These are phyloP conservation scores for Plagodis dolabraria DNA, from an alignment of 2,888 invertebrate species.

Conservation along the genomic window DNA sequence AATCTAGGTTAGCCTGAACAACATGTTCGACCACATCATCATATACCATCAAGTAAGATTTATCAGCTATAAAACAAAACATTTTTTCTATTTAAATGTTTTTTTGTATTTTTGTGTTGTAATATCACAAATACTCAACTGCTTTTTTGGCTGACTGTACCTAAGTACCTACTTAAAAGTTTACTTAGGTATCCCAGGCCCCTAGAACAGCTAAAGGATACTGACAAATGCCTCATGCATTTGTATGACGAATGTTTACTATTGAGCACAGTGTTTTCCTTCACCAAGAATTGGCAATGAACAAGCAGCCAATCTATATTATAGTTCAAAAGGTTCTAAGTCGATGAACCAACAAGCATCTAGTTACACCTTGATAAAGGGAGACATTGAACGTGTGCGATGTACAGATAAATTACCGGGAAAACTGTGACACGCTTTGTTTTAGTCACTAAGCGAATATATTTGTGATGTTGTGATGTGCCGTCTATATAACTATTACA, in stretches of 20 bases:
- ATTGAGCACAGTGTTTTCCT: constrained; percentile 8
- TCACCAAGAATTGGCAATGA: not conserved
- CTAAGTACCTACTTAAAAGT: no score
- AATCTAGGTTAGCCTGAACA: no score
- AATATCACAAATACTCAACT: no score
- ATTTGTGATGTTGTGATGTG: not conserved
- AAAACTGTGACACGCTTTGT: not conserved
- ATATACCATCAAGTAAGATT: no score
- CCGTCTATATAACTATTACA: not conserved
- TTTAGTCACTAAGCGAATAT: not conserved
- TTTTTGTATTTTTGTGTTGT: no score
- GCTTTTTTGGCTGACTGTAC: no score
- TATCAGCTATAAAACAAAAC: no score
- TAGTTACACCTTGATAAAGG: constrained; percentile 5
- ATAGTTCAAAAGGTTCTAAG: not conserved
- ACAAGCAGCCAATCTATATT: constrained; percentile 1
- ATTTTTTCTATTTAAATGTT: no score
- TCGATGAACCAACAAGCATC: not conserved
- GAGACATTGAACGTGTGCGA: constrained; percentile 1
- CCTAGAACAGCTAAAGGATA: no score
- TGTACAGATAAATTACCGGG: not conserved
- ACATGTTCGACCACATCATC: no score
- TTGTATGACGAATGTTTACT: constrained; percentile 2
- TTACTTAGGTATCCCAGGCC: no score
- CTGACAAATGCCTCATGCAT: no score